Conservation (phyloP, 2,888 invertebrate species). For the Agrochola macilenta region DNA sequence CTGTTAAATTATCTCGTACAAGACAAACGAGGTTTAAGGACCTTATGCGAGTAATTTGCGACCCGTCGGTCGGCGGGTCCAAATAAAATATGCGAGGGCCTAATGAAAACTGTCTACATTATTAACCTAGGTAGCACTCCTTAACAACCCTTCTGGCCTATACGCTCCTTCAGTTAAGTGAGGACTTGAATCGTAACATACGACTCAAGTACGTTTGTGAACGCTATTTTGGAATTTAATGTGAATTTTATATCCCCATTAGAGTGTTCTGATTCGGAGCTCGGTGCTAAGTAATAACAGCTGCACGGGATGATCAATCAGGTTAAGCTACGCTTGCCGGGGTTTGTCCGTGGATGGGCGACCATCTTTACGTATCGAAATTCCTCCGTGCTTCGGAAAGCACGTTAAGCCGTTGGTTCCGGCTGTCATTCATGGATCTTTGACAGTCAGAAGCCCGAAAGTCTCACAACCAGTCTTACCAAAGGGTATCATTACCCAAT, state of each 20-base stretch:
- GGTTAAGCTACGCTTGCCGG: too few species aligned
- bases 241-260: slow-evolving; percentile 65
- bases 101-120: slow-evolving; percentile 80
- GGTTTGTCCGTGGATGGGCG: too few species aligned
- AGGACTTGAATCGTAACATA: slow-evolving; percentile 67
- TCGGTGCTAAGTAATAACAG: too few species aligned
- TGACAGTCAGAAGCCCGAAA: too few species aligned
- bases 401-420: too few species aligned
- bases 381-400: too few species aligned
- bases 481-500: too few species aligned
- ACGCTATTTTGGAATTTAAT: slow-evolving; percentile 63
- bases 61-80: slow-evolving; percentile 72
- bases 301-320: too few species aligned
- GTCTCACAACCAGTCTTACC: too few species aligned
- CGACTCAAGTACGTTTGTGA: slow-evolving; percentile 45
- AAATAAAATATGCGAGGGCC: slow-evolving; percentile 79
- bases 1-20: slow-evolving; percentile 79
- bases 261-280: slow-evolving; percentile 44
- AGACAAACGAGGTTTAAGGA: slow-evolving; percentile 64
- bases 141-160: slow-evolving; percentile 67
- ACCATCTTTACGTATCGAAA: too few species aligned
- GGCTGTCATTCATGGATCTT: too few species aligned
- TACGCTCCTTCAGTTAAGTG: slow-evolving; percentile 60
- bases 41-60: slow-evolving; percentile 76
- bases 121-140: slow-evolving; percentile 70